phyloP scores from a whole-genome alignment of 2,797 vertebrate species.

The Sitta carolinensis region DNA sequence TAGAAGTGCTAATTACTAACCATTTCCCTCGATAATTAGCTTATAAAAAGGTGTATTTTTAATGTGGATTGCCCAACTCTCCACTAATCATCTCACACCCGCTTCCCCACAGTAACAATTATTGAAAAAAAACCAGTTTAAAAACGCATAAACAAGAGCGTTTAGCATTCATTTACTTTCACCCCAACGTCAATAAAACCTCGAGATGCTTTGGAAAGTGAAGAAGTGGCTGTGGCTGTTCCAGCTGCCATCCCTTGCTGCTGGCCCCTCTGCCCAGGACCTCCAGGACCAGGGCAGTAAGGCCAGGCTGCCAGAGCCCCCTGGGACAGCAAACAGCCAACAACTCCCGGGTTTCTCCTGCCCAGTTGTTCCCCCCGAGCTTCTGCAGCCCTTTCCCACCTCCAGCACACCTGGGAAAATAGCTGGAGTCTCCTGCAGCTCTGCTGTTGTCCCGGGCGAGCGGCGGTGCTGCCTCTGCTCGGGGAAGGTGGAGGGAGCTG shows the following conservation, averaged over 20 bases:
- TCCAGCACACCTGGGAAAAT: background rate
- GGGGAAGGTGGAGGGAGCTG: conserved; percentile 75
- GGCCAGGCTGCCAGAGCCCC: background rate
- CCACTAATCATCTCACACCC: conserved; percentile 50
- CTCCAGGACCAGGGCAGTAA: background rate
- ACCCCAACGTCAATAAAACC: conserved; percentile 7
- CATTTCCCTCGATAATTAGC: conserved; percentile 48
- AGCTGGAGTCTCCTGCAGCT: background rate
- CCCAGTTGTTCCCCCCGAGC: fast-evolving
- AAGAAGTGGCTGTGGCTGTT: background rate
- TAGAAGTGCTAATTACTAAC: conserved; percentile 33
- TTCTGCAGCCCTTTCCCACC: background rate
- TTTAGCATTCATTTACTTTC: conserved; percentile 1
- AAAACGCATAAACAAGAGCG: conserved; percentile 21
- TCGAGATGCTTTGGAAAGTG: background rate
- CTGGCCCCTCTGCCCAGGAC: background rate
- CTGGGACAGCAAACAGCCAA: background rate
- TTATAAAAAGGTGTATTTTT: conserved; percentile 53
- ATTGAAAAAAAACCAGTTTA: conserved; percentile 14
- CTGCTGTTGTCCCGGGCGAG: background rate
- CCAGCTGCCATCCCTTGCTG: background rate
- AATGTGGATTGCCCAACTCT: conserved; percentile 48
- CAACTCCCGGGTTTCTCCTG: background rate
- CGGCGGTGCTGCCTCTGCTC: background rate
- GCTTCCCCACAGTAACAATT: conserved; percentile 35